Evolutionary conservation across 2,888 invertebrate species (phyloP).

Genomic region (Philopedon plagiatum): DNA sequence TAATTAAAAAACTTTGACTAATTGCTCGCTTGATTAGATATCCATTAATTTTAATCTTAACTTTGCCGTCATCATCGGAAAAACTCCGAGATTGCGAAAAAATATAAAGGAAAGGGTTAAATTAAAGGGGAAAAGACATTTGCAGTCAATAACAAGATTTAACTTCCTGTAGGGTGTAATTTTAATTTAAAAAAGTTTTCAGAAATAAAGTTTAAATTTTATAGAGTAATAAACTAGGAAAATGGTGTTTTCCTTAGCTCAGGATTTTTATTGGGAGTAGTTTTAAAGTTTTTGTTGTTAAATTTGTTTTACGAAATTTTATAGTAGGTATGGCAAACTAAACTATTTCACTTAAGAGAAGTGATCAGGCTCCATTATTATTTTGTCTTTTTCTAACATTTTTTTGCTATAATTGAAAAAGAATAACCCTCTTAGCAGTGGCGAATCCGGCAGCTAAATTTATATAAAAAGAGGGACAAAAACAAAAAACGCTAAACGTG

Average conservation of each 20-base stretch:
- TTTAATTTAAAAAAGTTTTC: constrained; percentile 4
- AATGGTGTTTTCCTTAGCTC: neutral
- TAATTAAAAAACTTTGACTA: constrained; percentile 64
- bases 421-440: too few species aligned
- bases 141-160: constrained; percentile 26
- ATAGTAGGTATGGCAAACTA: too few species aligned
- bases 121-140: constrained; percentile 35
- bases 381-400: too few species aligned
- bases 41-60: constrained; percentile 62
- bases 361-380: too few species aligned
- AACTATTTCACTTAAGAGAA: too few species aligned
- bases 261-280: neutral
- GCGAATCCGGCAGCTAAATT: too few species aligned
- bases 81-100: constrained; percentile 31
- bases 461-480: neutral
- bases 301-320: too few species aligned
- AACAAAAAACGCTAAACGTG: too few species aligned
- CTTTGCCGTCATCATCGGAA: constrained; percentile 47
- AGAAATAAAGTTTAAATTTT: neutral
- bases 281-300: neutral
- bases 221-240: neutral
- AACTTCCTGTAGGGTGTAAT: constrained; percentile 10
- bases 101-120: constrained; percentile 32
- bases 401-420: too few species aligned
- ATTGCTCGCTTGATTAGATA: constrained; percentile 64